Base-by-base conservation (phyloP, 1,140 invertebrate genomes). In the Temnothorax curvispinosus region DNA sequence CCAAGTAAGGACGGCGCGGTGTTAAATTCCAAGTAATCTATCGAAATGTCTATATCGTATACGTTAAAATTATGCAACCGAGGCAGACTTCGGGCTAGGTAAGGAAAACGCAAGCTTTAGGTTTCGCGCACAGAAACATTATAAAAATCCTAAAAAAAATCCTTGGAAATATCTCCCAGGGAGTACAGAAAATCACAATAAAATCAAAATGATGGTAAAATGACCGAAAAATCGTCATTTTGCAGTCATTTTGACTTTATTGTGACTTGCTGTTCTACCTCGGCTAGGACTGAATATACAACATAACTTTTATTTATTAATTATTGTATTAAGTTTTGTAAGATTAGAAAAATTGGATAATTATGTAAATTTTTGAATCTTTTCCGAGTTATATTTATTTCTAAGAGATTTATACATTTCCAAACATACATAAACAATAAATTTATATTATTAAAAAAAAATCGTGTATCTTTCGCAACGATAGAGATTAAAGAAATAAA, bases 1-100 rank as follows among this genome's bases (percentile, higher is more conserved):
- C 71, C 58, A 78, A n/a, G 41, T 85, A 54, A 85, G 75, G 82
- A 84, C 69, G 54, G 54, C 54, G 41, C 27, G 69, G 47, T 35
- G 54, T 27, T 74, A 60, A 60, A 75, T 84, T 75, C 52, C 44
- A 58, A 1, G 27, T 7, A 84, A 84, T 38, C 62, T 18, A 11
- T 78, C 38, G 75, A 78, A 85, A 85, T 85, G 35, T 21, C 35
- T 78, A 78, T 64, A 41, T 41, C 38, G 41, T 11, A 41, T n/a
- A 62, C 41, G 47, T 77, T 13, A 9, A 54, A 78, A 78, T 85
- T 85, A 54, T 35, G 74, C 60, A 85, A 85, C 15, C 11, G 35
- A 54, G 6, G 4, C n/a, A 32, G 32, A 13, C 2, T 47, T 8
- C 3, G 13, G 18, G 11, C 7, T 32, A 50, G 44, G 3, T 11